These are phyloP conservation scores for Pseudorhombus dupliciocellatus DNA, from an alignment of 2,113 vertebrate species.

Conservation along the genomic window DNA sequence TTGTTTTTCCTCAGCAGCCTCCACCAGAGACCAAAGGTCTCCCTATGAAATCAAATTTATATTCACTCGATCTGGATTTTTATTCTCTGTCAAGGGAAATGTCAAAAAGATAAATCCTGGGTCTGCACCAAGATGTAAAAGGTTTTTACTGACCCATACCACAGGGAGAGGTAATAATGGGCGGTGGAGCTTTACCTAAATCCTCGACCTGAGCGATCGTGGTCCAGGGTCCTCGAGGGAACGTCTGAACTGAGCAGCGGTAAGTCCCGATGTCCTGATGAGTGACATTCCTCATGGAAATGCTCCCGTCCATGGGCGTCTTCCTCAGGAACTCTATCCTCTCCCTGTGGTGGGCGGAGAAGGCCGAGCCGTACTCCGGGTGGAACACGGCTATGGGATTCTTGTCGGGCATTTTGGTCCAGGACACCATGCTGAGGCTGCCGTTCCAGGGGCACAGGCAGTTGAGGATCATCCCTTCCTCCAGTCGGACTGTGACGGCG, in stretches of 20 bases:
- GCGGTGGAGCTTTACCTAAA: conserved; percentile 68
- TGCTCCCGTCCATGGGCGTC: conserved; percentile 72
- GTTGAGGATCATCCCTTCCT: conserved; percentile 82
- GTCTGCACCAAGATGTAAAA: too few relatives aligned
- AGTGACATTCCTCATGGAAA: conserved; percentile 79
- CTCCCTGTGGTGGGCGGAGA: conserved; percentile 60
- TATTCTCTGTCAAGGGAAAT: too few relatives aligned
- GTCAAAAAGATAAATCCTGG: too few relatives aligned
- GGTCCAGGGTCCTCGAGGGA: conserved; percentile 80
- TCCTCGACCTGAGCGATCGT: conserved; percentile 78
- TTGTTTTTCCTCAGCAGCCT: too few relatives aligned
- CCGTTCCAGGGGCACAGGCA: conserved; percentile 78
- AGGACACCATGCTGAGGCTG: conserved; percentile 81
- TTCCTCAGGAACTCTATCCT: conserved; percentile 80
- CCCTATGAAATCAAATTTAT: too few relatives aligned
- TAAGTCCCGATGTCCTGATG: conserved; percentile 81
- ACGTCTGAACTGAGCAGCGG: conserved; percentile 80
- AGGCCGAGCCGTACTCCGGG: conserved; percentile 53
- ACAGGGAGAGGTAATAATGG: too few relatives aligned
- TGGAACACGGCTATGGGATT: conserved; percentile 78
- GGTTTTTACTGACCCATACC: neutral
- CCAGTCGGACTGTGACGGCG: conserved; percentile 74
- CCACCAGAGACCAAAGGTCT: too few relatives aligned
- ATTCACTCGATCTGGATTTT: too few relatives aligned
- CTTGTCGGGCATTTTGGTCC: conserved; percentile 77